phyloP scores from a whole-genome alignment of 1,140 invertebrate genomes.

The Vanessa tameamea region DNA sequence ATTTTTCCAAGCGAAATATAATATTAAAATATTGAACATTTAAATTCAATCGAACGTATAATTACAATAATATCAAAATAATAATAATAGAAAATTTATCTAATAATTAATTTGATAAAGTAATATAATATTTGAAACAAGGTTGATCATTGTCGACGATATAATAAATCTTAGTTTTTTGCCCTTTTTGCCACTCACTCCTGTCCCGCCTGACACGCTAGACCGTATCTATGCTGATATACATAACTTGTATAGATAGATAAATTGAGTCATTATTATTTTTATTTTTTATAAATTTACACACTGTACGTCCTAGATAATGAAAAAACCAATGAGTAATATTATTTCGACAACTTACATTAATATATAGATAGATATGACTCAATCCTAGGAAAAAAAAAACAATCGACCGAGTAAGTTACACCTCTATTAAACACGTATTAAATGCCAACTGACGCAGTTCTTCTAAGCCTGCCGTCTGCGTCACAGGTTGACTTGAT shows the following conservation, averaged over 20 bases:
- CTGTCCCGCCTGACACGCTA: conserved; percentile 2
- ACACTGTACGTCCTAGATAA: conserved; percentile 17
- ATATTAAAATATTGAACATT: too few species aligned
- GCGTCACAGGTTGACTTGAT: not conserved
- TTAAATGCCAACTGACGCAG: not conserved
- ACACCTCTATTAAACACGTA: not conserved
- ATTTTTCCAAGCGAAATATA: too few species aligned
- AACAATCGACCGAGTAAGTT: conserved; percentile 14
- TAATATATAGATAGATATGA: conserved; percentile 5
- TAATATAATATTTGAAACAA: not conserved
- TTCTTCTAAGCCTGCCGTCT: not conserved
- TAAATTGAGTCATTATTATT: too few species aligned
- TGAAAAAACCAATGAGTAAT: conserved; percentile 46
- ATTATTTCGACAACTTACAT: conserved; percentile 23
- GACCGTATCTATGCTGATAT: not conserved
- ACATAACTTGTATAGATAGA: not conserved
- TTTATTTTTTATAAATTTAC: too few species aligned
- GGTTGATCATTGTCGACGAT: not conserved
- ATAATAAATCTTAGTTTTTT: conserved; percentile 4
- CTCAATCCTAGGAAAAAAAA: conserved; percentile 12
- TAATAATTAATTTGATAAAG: not conserved
- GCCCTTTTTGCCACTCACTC: conserved; percentile 1
- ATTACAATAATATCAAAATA: not conserved
- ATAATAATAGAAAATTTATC: not conserved
- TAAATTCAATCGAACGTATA: not conserved